These are phyloP conservation scores for Eciton burchellii DNA, from an alignment of 1,140 invertebrate species.

Conservation along the genomic window DNA sequence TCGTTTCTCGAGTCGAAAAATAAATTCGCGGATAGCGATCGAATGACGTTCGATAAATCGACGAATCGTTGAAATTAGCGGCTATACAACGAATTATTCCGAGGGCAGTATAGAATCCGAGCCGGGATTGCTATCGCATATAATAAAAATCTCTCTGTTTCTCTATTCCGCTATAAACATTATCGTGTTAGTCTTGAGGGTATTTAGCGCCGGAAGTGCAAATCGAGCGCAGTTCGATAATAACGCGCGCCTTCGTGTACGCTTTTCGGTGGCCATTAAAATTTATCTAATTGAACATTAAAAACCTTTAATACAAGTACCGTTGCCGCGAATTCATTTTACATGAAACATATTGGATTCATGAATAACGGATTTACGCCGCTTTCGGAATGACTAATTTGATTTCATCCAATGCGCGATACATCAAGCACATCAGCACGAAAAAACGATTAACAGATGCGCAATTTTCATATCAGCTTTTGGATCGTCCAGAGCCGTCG, in stretches of 20 bases:
- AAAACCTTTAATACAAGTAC: background rate
- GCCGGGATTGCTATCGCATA: background rate
- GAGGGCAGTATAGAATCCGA: background rate
- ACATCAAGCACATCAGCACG: background rate
- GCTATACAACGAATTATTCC: background rate
- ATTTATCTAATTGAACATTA: no score
- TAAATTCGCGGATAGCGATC: background rate
- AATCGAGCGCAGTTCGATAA: background rate
- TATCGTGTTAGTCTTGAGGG: background rate
- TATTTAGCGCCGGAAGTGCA: background rate
- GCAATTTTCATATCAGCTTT: background rate
- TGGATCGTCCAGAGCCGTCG: background rate
- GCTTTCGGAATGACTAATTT: background rate
- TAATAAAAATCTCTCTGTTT: background rate
- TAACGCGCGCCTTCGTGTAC: background rate
- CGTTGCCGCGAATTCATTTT: background rate
- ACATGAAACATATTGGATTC: background rate
- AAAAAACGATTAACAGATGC: background rate
- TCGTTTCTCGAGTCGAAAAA: background rate
- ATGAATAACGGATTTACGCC: background rate
- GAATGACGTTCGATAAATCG: background rate
- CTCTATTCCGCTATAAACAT: background rate
- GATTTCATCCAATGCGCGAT: background rate
- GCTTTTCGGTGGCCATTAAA: no score
- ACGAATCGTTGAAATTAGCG: conserved; percentile 24